Evolutionary conservation across 2,113 vertebrate species (phyloP).

Genomic region (Theropithecus gelada): DNA sequence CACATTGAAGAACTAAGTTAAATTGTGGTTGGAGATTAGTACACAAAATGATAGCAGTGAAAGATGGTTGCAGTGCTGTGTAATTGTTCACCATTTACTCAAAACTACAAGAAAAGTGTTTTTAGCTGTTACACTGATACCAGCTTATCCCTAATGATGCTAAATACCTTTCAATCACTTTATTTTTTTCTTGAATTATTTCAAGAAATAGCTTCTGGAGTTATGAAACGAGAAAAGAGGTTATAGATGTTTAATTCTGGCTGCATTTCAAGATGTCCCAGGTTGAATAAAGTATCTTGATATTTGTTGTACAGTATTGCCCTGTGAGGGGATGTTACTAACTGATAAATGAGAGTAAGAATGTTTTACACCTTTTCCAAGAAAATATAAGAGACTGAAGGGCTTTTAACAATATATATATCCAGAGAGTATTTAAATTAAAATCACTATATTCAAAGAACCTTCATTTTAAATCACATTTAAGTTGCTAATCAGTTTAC

Average conservation of each 20-base stretch:
- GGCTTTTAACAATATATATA: neutral
- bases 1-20: neutral
- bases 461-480: neutral
- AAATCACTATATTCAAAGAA: neutral
- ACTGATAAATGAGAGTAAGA: neutral
- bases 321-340: neutral
- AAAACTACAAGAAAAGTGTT: neutral
- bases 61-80: neutral
- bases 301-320: neutral
- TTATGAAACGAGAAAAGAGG: neutral
- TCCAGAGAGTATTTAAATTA: neutral
- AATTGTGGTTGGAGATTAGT: neutral
- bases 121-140: neutral
- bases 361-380: neutral
- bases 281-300: neutral
- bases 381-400: neutral
- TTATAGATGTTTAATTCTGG: neutral
- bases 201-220: neutral
- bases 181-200: neutral
- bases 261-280: neutral
- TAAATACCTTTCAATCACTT: neutral
- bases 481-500: neutral
- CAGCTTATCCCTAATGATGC: neutral
- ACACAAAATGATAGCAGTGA: neutral
- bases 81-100: neutral